Percentiles rank a stretch among this genome's conserved stretches.
phyloP scores from a whole-genome alignment of 2,888 invertebrate genomes.

The Nomada goodeniana region DNA sequence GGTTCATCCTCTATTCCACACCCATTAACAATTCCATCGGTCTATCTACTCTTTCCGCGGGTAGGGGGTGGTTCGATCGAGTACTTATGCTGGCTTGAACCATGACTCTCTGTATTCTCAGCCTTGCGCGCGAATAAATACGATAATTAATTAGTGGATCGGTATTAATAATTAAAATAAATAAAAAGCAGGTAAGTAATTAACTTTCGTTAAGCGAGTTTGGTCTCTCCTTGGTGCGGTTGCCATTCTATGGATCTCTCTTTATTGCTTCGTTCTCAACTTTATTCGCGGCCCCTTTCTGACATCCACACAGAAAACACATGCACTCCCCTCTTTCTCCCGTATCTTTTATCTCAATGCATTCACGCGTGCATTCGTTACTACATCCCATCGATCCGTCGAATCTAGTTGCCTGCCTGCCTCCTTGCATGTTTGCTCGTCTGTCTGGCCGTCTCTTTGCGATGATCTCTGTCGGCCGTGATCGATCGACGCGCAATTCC shows the following conservation, averaged over 20 bases:
- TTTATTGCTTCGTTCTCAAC: slow-evolving; percentile 56
- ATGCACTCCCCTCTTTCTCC: not conserved
- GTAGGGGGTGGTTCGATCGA: slow-evolving; percentile 33
- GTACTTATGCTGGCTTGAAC: slow-evolving; percentile 27
- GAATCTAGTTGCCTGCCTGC: slow-evolving; percentile 17
- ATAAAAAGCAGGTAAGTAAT: slow-evolving; percentile 76
- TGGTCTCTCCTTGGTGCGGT: slow-evolving; percentile 83
- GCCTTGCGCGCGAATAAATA: slow-evolving; percentile 79
- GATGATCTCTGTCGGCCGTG: slow-evolving; percentile 26
- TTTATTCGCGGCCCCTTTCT: slow-evolving; percentile 20
- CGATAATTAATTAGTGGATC: slow-evolving; percentile 68
- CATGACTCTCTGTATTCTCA: slow-evolving; percentile 47
- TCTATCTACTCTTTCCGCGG: not conserved
- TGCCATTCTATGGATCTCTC: slow-evolving; percentile 72
- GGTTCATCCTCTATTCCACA: not conserved
- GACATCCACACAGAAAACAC: slow-evolving; percentile 34
- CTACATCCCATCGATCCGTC: slow-evolving; percentile 22
- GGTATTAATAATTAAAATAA: slow-evolving; percentile 74
- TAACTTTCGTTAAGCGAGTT: slow-evolving; percentile 79
- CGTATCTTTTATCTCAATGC: not conserved
- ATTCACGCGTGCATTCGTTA: slow-evolving; percentile 16
- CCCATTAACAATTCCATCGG: no score
- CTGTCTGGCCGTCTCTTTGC: slow-evolving; percentile 48
- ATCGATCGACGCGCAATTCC: slow-evolving; percentile 38
- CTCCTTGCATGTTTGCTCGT: slow-evolving; percentile 18